phyloP scores from a whole-genome alignment of 2,888 invertebrate species.

The Leptopilina drosophilae region DNA sequence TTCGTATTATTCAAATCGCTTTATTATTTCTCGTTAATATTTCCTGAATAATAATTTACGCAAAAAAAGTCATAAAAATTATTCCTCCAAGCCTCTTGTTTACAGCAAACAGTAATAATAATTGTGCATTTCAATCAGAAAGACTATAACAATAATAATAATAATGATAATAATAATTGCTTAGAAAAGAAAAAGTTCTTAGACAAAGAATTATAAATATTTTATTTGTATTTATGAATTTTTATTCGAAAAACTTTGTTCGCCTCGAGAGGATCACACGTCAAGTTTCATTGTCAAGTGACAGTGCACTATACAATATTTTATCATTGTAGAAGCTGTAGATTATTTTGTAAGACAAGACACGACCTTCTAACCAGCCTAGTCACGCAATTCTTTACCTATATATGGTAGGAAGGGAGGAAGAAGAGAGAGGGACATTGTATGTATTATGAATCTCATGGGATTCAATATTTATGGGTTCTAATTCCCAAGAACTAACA shows the following conservation, averaged over 20 bases:
- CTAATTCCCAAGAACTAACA: slow-evolving; percentile 28
- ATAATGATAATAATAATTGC: too few relatives aligned
- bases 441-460: neutral
- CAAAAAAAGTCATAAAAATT: too few relatives aligned
- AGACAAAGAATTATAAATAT: neutral
- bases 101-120: too few relatives aligned
- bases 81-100: too few relatives aligned
- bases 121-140: too few relatives aligned
- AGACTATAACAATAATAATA: too few relatives aligned
- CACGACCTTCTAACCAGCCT: neutral
- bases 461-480: slow-evolving; percentile 29
- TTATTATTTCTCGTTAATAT: too few relatives aligned
- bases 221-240: neutral
- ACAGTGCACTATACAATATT: slow-evolving; percentile 1
- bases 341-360: slow-evolving; percentile 27
- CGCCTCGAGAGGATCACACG: neutral
- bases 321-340: slow-evolving; percentile 20
- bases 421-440: neutral
- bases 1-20: too few relatives aligned
- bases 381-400: slow-evolving; percentile 25
- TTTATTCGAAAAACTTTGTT: neutral
- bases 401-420: neutral
- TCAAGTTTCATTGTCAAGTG: slow-evolving; percentile 18
- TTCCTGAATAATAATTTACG: too few relatives aligned
- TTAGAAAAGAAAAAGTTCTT: too few relatives aligned